Conservation (phyloP, 1,140 invertebrate species). For the Paralvinella palmiformis region DNA sequence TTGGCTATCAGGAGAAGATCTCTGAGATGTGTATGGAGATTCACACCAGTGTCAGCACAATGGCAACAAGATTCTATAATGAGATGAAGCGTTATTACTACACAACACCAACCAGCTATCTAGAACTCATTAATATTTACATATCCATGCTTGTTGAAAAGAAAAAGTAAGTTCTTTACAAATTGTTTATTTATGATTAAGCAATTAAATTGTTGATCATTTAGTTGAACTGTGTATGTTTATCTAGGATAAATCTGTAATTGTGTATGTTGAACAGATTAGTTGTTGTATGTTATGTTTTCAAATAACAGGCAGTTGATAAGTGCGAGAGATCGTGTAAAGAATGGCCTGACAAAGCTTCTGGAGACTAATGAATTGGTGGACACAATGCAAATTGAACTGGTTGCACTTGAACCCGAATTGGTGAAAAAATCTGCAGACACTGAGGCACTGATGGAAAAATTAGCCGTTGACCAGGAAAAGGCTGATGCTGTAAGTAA, state of each 20-base stretch:
- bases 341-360: slow-evolving; percentile 49
- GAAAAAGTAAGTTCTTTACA: slow-evolving; percentile 41
- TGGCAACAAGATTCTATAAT: slow-evolving; percentile 67
- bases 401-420: slow-evolving; percentile 49
- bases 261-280: not conserved
- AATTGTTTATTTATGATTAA: no score
- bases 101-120: slow-evolving; percentile 81
- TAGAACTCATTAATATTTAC: slow-evolving; percentile 78
- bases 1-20: slow-evolving; percentile 24
- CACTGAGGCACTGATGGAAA: slow-evolving; percentile 49
- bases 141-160: slow-evolving; percentile 63
- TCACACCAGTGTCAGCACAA: slow-evolving; percentile 65
- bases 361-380: slow-evolving; percentile 50
- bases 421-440: slow-evolving; percentile 49
- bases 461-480: slow-evolving; percentile 49
- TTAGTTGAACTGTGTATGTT: slow-evolving; percentile 9
- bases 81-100: slow-evolving; percentile 80
- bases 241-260: not conserved
- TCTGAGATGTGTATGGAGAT: slow-evolving; percentile 60
- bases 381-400: slow-evolving; percentile 49
- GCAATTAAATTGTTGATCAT: not conserved
- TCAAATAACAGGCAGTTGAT: slow-evolving; percentile 44
- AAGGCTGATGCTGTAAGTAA: slow-evolving; percentile 46
- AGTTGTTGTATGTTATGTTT: slow-evolving; percentile 3
- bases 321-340: slow-evolving; percentile 40